These are phyloP conservation scores for Apteryx owenii DNA, from an alignment of 2,113 vertebrate species.

Conservation along the genomic window DNA sequence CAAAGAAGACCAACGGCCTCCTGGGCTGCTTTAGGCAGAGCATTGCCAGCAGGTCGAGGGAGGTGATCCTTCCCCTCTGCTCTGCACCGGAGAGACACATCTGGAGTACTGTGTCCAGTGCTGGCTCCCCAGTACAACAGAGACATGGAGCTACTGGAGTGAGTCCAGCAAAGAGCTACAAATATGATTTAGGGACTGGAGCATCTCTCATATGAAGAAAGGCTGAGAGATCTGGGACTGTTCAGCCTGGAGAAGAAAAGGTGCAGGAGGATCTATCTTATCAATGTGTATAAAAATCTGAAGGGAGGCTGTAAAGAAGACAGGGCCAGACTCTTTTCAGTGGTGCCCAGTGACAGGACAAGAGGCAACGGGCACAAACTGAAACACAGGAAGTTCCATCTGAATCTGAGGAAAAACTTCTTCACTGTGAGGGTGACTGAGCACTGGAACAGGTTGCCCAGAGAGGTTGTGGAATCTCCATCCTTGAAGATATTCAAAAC, in stretches of 20 bases:
- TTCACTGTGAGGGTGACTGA: background rate
- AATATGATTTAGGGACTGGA: background rate
- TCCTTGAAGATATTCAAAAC: background rate
- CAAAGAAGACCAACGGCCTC: background rate
- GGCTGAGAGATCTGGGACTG: background rate
- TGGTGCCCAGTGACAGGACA: background rate
- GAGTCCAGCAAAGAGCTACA: background rate
- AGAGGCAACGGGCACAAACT: background rate
- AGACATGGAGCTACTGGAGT: background rate
- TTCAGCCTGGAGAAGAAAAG: background rate
- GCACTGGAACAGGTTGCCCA: background rate
- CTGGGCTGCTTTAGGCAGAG: background rate
- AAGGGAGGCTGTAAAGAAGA: background rate
- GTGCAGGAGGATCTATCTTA: background rate
- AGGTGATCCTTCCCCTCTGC: background rate
- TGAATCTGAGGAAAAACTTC: background rate
- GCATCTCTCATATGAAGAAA: background rate
- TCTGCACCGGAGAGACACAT: background rate
- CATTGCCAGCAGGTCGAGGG: background rate
- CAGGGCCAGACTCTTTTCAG: background rate
- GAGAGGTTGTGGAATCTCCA: background rate
- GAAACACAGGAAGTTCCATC: background rate
- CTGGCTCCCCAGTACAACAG: background rate
- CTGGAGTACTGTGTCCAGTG: background rate
- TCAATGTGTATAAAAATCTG: background rate